Percentiles rank a stretch among this genome's conserved stretches.
Evolutionary conservation across 2,797 vertebrate species (phyloP).

Genomic region (Coregonus suidteri): DNA sequence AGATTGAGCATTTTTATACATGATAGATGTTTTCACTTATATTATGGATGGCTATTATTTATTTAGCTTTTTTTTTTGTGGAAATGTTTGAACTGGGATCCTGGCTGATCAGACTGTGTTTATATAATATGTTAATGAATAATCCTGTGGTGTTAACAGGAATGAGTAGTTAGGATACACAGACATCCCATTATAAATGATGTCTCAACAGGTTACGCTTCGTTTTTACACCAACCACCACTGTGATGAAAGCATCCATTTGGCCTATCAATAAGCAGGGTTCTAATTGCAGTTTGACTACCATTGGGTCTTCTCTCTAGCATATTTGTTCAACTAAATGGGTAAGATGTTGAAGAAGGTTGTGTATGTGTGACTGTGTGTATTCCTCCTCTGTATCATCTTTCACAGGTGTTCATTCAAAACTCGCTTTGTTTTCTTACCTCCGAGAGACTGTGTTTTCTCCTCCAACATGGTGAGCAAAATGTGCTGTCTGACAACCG

Average conservation of each 20-base stretch:
- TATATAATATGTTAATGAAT: conserved; percentile 46
- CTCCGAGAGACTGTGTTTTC: conserved; percentile 23
- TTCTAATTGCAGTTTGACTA: background rate
- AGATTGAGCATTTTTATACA: background rate
- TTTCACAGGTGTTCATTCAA: conserved; percentile 17
- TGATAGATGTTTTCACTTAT: conserved; percentile 19
- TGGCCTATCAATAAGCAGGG: background rate
- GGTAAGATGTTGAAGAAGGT: background rate
- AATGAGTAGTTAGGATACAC: conserved; percentile 32
- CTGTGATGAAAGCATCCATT: no score
- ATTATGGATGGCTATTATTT: conserved; percentile 64
- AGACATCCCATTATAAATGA: conserved; percentile 21
- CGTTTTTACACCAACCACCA: conserved; percentile 5
- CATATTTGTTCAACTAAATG: background rate
- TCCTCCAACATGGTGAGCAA: conserved; percentile 5
- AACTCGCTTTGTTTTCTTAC: conserved; percentile 3
- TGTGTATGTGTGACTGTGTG: conserved; percentile 1
- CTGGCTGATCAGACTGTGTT: conserved; percentile 66
- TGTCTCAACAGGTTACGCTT: conserved; percentile 27
- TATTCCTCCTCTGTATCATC: background rate
- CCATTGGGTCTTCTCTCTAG: background rate
- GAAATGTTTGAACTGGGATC: conserved; percentile 48
- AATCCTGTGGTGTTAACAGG: conserved; percentile 18
- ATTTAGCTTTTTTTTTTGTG: conserved; percentile 60
- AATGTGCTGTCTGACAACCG: conserved; percentile 22